phyloP scores from a whole-genome alignment of 2,113 vertebrate species.

The Noturus placidus region DNA sequence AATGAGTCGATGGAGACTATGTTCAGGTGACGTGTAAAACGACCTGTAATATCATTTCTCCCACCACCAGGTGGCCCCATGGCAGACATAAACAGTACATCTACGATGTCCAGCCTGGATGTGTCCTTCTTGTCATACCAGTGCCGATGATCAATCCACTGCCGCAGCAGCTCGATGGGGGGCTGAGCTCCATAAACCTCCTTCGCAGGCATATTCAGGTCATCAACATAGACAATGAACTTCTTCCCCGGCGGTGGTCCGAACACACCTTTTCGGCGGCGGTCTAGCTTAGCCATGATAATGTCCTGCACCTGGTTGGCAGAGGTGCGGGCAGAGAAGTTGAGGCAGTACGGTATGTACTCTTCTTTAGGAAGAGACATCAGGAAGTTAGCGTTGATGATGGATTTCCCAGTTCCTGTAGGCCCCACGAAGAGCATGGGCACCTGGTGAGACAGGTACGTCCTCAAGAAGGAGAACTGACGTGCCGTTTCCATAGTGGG shows the following conservation, averaged over 20 bases:
- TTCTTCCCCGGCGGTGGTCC: constrained; percentile 85
- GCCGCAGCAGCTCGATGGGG: constrained; percentile 87
- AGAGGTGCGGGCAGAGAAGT: constrained; percentile 90
- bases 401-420: constrained; percentile 93
- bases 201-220: constrained; percentile 94
- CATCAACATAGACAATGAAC: constrained; percentile 86
- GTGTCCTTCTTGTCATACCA: constrained; percentile 92
- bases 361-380: constrained; percentile 79
- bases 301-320: constrained; percentile 91
- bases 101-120: constrained; percentile 75
- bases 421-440: constrained; percentile 86
- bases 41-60: constrained; percentile 88
- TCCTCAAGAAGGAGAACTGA: constrained; percentile 84
- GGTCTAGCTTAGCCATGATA: constrained; percentile 89
- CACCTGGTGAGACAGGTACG: constrained; percentile 79
- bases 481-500: constrained; percentile 88
- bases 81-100: constrained; percentile 82
- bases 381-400: constrained; percentile 86
- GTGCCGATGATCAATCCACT: constrained; percentile 87
- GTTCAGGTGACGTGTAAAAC: constrained; percentile 89
- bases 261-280: constrained; percentile 83
- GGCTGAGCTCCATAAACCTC: constrained; percentile 91
- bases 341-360: constrained; percentile 83
- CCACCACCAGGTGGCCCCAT: constrained; percentile 93
- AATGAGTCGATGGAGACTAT: constrained; percentile 84